Evolutionary conservation across 2,113 vertebrate genomes (phyloP), one percentile per base, ranked within the genome.

Genomic region (Myotis yumanensis): DNA sequence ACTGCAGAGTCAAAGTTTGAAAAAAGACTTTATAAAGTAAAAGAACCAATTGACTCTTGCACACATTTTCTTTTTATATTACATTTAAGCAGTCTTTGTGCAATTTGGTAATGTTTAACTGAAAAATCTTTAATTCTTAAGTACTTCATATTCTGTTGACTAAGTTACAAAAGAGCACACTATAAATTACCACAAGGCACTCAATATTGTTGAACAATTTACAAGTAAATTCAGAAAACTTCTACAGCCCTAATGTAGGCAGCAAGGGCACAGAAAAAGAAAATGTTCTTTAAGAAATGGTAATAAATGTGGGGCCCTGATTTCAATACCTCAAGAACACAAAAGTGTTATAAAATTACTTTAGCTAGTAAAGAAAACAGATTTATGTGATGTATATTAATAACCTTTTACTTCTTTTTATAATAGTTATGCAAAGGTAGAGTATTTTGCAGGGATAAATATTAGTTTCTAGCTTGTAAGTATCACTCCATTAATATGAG

Each of bases 61-160:
- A 95, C 77, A 80, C 6, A 48, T 48, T 84, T 91, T 75, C 40
- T 32, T 89, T 93, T 92, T 64, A 37, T 11, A 64, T 79, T 48
- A 66, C 25, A 77, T 73, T 59, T 90, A 71, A 20, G 10, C 32
- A 28, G 40, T 89, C 62, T 80, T 92, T 62, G 68, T 91, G 46
- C 7, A 57, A 81, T 51, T 69, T 76, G 57, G 66, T 73, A 90
- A 64, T 57, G 11, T 6, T 80, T 82, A 80, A 91, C 7, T 51
- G 80, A 64, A 83, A 80, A 94, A 88, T 57, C 35, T 88, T 89
- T 83, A 87, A 76, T 88, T 35, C 22, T 64, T 28, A 93, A 73
- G 8, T 15, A 94, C 16, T 79, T 97, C 30, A 80, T 8, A 75
- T 40, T 85, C 30, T 72, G 2, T 37, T 66, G 11, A 22, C 11